phyloP scores from a whole-genome alignment of 2,888 invertebrate species.

The Ptychoptera albimana region DNA sequence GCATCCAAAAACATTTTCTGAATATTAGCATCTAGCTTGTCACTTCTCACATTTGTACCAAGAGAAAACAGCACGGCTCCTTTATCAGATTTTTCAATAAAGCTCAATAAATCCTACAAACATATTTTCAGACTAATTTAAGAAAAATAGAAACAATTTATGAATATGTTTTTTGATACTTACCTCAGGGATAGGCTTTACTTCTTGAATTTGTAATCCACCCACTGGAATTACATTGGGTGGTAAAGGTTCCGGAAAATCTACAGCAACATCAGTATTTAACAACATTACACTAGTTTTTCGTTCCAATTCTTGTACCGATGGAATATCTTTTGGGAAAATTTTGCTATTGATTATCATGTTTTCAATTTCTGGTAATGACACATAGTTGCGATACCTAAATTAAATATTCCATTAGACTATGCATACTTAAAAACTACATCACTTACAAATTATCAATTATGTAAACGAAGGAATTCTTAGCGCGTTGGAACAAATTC shows the following conservation, averaged over 20 bases:
- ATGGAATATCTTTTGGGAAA: slow-evolving; percentile 12
- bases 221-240: slow-evolving; percentile 25
- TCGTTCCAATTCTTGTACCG: slow-evolving; percentile 13
- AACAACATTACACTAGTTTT: slow-evolving; percentile 18
- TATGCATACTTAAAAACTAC: background rate
- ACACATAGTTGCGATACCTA: slow-evolving; percentile 13
- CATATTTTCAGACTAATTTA: background rate
- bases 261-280: slow-evolving; percentile 21
- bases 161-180: background rate
- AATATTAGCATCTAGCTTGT: slow-evolving; percentile 10
- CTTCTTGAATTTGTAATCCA: slow-evolving; percentile 22
- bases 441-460: slow-evolving; percentile 14
- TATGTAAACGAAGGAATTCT: slow-evolving; percentile 14
- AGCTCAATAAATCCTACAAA: background rate
- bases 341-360: slow-evolving; percentile 9
- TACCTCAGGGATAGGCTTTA: slow-evolving; percentile 15
- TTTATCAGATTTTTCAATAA: slow-evolving; percentile 10
- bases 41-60: slow-evolving; percentile 19
- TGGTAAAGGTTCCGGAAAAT: slow-evolving; percentile 21
- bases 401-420: background rate
- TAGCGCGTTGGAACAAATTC: slow-evolving; percentile 16
- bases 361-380: slow-evolving; percentile 12
- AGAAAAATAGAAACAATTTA: too few species aligned
- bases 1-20: slow-evolving; percentile 15
- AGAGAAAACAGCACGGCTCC: slow-evolving; percentile 24